Conservation (phyloP, 2,113 vertebrate genomes). For the Trinectes maculatus region DNA sequence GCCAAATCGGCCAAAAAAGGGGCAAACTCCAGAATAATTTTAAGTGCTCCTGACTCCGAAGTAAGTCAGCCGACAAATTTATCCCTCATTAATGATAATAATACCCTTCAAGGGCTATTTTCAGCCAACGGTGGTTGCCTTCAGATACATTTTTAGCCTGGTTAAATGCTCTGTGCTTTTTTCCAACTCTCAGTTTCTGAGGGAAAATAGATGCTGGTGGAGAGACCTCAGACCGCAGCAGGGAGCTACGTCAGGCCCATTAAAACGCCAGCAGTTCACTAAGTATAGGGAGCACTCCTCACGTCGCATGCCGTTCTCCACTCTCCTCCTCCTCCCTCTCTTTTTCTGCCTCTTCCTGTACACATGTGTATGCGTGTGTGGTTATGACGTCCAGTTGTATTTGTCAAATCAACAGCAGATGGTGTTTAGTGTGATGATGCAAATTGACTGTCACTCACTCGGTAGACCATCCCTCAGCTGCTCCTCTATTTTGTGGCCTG, state of each 20-base stretch:
- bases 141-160: conserved; percentile 82
- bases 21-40: conserved; percentile 66
- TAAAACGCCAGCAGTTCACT: conserved; percentile 73
- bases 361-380: conserved; percentile 10
- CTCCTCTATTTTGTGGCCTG: conserved; percentile 38
- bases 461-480: conserved; percentile 8
- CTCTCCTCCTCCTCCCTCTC: neutral
- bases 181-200: conserved; percentile 74
- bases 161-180: conserved; percentile 75
- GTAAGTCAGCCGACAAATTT: conserved; percentile 78
- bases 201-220: conserved; percentile 77
- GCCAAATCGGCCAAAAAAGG: conserved; percentile 48
- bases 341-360: neutral
- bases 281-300: conserved; percentile 78
- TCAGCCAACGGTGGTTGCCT: conserved; percentile 77
- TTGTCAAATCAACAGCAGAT: conserved; percentile 40
- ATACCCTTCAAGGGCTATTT: conserved; percentile 81
- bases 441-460: conserved; percentile 34
- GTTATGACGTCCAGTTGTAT: conserved; percentile 41
- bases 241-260: conserved; percentile 77
- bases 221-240: conserved; percentile 81
- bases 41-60: conserved; percentile 66
- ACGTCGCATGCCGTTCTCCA: conserved; percentile 43
- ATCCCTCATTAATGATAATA: conserved; percentile 84
- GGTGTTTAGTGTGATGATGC: conserved; percentile 35